phyloP scores from a whole-genome alignment of 2,888 invertebrate species.

The Zootermopsis nevadensis region DNA sequence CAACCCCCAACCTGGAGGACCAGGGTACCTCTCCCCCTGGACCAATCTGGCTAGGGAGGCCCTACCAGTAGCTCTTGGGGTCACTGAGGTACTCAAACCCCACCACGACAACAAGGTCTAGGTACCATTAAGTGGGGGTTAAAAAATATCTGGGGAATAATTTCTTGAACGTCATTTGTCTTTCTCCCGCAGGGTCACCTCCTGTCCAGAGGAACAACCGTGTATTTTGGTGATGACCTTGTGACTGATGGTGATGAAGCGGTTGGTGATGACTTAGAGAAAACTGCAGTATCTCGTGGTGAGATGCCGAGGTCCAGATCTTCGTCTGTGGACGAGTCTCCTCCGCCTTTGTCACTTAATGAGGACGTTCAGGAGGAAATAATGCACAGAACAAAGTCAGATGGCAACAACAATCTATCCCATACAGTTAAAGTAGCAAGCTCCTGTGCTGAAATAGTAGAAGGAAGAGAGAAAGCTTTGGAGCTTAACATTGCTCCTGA shows the following conservation, averaged over 20 bases:
- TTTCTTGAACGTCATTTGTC: not conserved
- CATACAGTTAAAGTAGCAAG: not conserved
- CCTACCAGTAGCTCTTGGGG: too few species aligned
- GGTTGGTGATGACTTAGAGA: not conserved
- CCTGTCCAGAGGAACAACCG: conserved; percentile 51
- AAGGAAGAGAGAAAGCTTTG: not conserved
- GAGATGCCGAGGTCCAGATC: conserved; percentile 9
- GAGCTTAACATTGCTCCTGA: not conserved
- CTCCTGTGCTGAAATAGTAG: not conserved
- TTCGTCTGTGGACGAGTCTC: not conserved
- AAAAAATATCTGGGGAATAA: not conserved
- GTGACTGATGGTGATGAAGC: conserved; percentile 41
- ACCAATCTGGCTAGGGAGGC: too few species aligned
- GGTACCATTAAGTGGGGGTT: too few species aligned
- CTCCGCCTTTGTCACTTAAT: not conserved
- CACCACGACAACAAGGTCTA: too few species aligned
- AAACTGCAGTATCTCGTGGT: not conserved
- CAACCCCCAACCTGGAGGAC: too few species aligned
- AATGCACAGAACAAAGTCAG: not conserved
- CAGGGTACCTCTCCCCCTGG: too few species aligned
- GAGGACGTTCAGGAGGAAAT: not conserved
- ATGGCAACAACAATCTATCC: not conserved
- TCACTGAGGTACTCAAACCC: too few species aligned
- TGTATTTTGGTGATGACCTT: conserved; percentile 52
- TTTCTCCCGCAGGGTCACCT: conserved; percentile 49